Conservation (phyloP, 2,888 invertebrate species). For the Hemicrepidius hirtus region DNA sequence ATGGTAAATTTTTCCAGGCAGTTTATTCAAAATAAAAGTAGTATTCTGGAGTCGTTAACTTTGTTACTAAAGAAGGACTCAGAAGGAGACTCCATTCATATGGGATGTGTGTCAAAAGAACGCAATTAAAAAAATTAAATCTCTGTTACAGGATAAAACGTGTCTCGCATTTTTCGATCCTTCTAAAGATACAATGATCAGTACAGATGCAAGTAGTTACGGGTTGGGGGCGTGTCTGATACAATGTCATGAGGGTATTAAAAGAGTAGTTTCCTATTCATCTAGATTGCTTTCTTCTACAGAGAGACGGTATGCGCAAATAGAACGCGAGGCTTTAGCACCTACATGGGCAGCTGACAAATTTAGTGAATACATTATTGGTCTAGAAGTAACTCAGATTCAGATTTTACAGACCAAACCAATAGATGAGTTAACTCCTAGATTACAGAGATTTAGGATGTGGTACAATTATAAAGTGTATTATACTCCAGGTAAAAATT, state of each 20-base stretch:
- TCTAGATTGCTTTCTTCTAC: background rate
- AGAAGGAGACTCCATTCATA: no score
- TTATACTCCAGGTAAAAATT: no score
- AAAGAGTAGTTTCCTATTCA: background rate
- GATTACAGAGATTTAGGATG: no score
- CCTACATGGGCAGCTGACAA: background rate
- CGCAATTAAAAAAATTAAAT: no score
- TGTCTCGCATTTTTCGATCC: no score
- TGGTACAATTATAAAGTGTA: no score
- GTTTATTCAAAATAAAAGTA: background rate
- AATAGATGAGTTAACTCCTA: background rate
- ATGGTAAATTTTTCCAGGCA: background rate
- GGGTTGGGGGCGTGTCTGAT: background rate
- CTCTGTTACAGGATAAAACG: no score
- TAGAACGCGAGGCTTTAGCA: background rate
- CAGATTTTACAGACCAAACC: no score
- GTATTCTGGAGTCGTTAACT: no score
- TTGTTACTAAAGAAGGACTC: no score
- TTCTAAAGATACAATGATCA: background rate
- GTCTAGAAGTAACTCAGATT: background rate
- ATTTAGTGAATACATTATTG: background rate
- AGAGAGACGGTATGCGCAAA: background rate
- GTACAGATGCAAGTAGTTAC: background rate
- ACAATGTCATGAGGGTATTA: background rate
- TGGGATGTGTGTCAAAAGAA: no score